Base-by-base conservation (phyloP, 2,797 vertebrate species). In the Decapterus maruadsi region DNA sequence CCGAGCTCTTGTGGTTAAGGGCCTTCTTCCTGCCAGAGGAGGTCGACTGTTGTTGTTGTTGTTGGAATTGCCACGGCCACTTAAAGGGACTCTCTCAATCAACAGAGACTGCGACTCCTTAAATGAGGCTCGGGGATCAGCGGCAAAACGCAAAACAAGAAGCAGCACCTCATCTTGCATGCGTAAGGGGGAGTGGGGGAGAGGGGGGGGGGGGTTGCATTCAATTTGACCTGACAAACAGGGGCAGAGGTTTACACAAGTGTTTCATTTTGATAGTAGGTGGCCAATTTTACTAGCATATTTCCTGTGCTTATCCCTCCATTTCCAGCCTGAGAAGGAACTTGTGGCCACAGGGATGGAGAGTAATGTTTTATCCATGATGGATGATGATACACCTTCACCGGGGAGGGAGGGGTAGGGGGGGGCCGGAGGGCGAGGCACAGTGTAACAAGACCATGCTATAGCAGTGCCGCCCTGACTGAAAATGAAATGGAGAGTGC, bases 1-100 rank as follows among this genome's bases (percentile, higher is more conserved):
- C 69, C 26, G 3, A 36, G 78, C 83, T 85, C 87, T 85, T 83
- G 92, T 84, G 90, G 91, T 90, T 89, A 80, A 88, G 90, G 87
- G 80, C 72, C 85, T 90, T 87, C 83, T 93, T 94, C 90, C 88
- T 91, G 90, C 84, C 87, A 91, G 77, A 88, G 82, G 84, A 91
- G 86, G 91, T 89, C 17, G 76, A 65, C 84, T 90, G 90, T 91
- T 92, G 88, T 26, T 26, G 26, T 26, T 26, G 81, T 26, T 26
- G 26, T 26, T 26, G 81, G 88, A 90, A 92, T 89, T 86, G 85
- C 82, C 78, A 75, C 10, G 63, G 87, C 80, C 89, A 89, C 90
- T 92, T 91, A 89, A 77, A 86, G 78, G 66, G 75, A 72, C 64
- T 85, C 88, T 85, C 76, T 90, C 84, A 88, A 86, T 90, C 87